Evolutionary conservation across 37 sponge, comb jelly and placozoan species (phyloP), one percentile per base, ranked within the genome.

Genomic region (Agelas oroides): DNA sequence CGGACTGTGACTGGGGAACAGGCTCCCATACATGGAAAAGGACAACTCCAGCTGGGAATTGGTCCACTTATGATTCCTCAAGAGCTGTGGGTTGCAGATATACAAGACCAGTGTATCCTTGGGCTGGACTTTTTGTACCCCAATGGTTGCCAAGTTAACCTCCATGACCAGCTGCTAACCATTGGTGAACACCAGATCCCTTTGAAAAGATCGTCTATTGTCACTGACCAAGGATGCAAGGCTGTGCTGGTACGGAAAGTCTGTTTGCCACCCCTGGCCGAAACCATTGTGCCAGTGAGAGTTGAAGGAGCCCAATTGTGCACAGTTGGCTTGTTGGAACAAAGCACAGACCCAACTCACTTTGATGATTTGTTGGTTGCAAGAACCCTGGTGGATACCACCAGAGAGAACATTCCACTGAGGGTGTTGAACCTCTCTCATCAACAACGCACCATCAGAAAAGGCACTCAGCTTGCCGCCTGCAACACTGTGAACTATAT

Each of bases 51-150:
- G 30, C 46, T 82, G 15, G 40, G 83, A 1, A 32, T 82, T 82
- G 72, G 83, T 20, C 24, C 57, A 1, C 11, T 71, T 14, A 53
- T 3, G 27, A 24, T 71, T 15, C 61, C 62, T 17, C 83, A 71
- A 1, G 53, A 56, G 19, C 27, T 82, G 60, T 82, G 83, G 83
- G 83, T 74, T 0, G 73, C 83, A 18, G 73, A 82, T 35, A 82
- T 82, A 21, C 73, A 71, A n/a, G 73, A 71, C 36, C 39, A 72
- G 5, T 71, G 72, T 37, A 72, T 82, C 17, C 73, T 76, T n/a
- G 86, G 86, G 35, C 38, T 84, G 11, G 77, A 85, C 59, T 85
- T 68, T 65, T 39, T 85, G 59, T 28, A 67, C 59, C 5, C 23
- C 28, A 57, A 85, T 54, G 59, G n/a, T 25, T 75, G 77, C 38